Evolutionary conservation across 2,888 invertebrate genomes (phyloP).

Genomic region (Epicampocera succincta): DNA sequence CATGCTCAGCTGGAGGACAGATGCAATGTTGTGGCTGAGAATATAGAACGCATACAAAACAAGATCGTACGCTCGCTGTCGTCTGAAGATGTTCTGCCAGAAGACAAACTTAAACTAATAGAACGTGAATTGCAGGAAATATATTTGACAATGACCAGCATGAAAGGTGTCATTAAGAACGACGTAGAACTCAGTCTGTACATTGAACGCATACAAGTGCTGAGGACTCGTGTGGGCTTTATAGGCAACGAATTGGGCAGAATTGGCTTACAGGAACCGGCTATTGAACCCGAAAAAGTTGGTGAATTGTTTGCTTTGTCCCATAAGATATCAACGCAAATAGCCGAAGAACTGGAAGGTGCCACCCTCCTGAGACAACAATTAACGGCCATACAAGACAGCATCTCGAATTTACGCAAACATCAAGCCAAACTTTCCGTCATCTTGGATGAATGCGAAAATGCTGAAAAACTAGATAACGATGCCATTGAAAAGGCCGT

Average conservation of each 20-base stretch:
- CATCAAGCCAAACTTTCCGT: conserved; percentile 86
- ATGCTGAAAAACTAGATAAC: conserved; percentile 87
- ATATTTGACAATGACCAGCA: conserved; percentile 86
- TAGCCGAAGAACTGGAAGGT: conserved; percentile 90
- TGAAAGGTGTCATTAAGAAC: conserved; percentile 90
- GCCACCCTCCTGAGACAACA: conserved; percentile 89
- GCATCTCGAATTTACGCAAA: conserved; percentile 86
- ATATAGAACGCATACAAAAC: conserved; percentile 86
- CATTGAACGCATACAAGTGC: conserved; percentile 90
- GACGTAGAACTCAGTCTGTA: conserved; percentile 92
- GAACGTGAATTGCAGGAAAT: conserved; percentile 90
- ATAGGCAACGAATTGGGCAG: conserved; percentile 91
- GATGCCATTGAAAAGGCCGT: conserved; percentile 90
- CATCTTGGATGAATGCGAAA: conserved; percentile 88
- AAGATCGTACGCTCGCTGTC: conserved; percentile 87
- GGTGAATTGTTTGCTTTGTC: conserved; percentile 87
- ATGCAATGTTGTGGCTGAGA: conserved; percentile 86
- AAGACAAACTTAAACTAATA: conserved; percentile 88
- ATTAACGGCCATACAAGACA: conserved; percentile 87
- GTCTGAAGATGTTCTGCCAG: conserved; percentile 87
- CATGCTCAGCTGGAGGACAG: conserved; percentile 89
- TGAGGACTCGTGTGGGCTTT: conserved; percentile 88
- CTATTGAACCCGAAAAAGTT: conserved; percentile 88
- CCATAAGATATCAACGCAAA: conserved; percentile 87
- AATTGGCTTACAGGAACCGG: conserved; percentile 87